Conservation (phyloP, 2,888 invertebrate genomes). For the Nephrotoma appendiculata region DNA sequence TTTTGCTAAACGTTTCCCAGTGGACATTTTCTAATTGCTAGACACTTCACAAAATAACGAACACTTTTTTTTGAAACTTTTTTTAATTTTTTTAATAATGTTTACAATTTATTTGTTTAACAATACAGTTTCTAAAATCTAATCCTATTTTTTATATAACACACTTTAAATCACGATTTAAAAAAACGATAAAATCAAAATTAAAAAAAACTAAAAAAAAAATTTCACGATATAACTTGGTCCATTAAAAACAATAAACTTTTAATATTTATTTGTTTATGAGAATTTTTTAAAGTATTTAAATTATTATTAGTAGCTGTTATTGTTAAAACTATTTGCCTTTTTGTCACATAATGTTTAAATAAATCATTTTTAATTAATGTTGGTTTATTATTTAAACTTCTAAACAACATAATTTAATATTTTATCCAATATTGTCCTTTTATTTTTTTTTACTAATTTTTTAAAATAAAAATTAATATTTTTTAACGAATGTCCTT, state of each 20-base stretch:
- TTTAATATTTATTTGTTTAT: neutral
- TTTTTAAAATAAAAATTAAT: neutral
- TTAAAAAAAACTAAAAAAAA: neutral
- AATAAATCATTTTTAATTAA: neutral
- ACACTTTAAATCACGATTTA: neutral
- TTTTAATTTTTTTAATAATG: neutral
- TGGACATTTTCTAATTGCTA: constrained; percentile 49
- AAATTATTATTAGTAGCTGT: neutral
- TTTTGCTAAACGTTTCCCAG: constrained; percentile 88
- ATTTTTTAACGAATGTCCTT: neutral
- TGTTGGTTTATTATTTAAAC: neutral
- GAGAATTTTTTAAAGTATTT: neutral
- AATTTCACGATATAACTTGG: constrained; percentile 2
- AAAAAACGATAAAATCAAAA: neutral
- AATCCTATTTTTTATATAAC: neutral
- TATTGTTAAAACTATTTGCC: neutral
- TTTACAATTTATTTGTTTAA: neutral
- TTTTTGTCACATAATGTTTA: neutral
- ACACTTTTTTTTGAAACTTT: neutral
- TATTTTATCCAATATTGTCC: neutral
- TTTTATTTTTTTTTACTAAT: neutral
- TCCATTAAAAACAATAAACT: constrained; percentile 3
- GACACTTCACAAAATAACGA: constrained; percentile 1
- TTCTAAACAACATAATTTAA: neutral
- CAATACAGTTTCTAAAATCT: neutral